Evolutionary conservation across 2,888 invertebrate species (phyloP).

Genomic region (Andricus quercusramuli): DNA sequence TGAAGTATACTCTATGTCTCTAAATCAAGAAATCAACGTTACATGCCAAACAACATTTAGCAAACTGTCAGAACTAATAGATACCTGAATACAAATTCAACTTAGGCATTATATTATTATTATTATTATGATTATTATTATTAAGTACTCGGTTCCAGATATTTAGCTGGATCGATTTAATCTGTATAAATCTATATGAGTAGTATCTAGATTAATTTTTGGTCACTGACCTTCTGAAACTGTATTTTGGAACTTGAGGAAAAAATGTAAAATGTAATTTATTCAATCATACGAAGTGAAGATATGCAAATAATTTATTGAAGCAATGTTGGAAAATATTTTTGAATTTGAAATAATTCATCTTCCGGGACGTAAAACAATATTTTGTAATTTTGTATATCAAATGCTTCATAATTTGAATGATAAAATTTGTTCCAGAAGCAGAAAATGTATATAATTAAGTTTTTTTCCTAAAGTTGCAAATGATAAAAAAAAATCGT

Average conservation of each 20-base stretch:
- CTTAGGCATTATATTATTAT: neutral
- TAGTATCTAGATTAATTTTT: constrained; percentile 28
- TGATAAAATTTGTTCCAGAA: neutral
- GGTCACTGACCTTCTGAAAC: constrained; percentile 20
- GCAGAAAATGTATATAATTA: neutral
- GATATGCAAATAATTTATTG: neutral
- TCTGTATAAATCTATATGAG: constrained; percentile 26
- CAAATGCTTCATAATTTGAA: neutral
- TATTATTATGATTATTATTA: neutral
- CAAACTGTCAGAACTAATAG: constrained; percentile 33
- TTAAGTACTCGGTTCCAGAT: constrained; percentile 4
- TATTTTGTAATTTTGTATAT: neutral
- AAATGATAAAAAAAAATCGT: constrained; percentile 14
- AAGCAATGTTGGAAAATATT: neutral
- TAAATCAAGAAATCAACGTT: constrained; percentile 1
- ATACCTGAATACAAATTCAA: constrained; percentile 24
- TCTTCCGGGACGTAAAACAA: neutral
- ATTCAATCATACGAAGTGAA: neutral
- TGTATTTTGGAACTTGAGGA: constrained; percentile 29
- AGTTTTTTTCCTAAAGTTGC: constrained; percentile 10
- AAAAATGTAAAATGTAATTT: neutral
- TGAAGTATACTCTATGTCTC: neutral
- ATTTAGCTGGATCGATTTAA: constrained; percentile 19
- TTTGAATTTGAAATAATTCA: neutral
- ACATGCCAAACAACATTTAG: constrained; percentile 27